phyloP scores from a whole-genome alignment of 2,888 invertebrate species.

The Byasa hedistus region DNA sequence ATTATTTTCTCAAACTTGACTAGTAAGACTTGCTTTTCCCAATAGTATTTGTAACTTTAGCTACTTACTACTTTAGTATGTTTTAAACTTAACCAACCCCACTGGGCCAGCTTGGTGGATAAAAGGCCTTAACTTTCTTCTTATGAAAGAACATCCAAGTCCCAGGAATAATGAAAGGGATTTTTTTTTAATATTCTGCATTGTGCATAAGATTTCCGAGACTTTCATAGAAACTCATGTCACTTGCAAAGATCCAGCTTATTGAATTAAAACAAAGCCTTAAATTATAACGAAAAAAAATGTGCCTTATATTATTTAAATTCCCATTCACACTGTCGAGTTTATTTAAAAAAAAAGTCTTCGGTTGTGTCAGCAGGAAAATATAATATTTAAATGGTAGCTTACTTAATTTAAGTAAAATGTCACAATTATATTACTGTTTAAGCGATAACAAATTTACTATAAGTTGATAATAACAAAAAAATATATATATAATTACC shows the following conservation, averaged over 20 bases:
- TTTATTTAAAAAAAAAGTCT: slow-evolving; percentile 34
- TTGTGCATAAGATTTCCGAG: slow-evolving; percentile 6
- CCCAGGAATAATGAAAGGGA: too few relatives aligned
- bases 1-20: not conserved
- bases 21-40: not conserved
- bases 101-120: too few relatives aligned
- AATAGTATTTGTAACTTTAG: slow-evolving; percentile 3
- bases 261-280: slow-evolving; percentile 25
- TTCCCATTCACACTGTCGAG: slow-evolving; percentile 27
- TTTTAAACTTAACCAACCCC: too few relatives aligned
- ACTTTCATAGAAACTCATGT: slow-evolving; percentile 19
- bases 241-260: slow-evolving; percentile 30
- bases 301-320: slow-evolving; percentile 41
- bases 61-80: not conserved
- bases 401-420: slow-evolving; percentile 30
- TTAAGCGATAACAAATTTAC: slow-evolving; percentile 35
- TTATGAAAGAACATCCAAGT: too few relatives aligned
- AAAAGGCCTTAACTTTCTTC: too few relatives aligned
- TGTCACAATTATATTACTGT: slow-evolving; percentile 51
- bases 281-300: slow-evolving; percentile 33
- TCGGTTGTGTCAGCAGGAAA: slow-evolving; percentile 58
- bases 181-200: too few relatives aligned
- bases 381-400: slow-evolving; percentile 38
- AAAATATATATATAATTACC: slow-evolving; percentile 15
- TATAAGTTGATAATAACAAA: slow-evolving; percentile 28